Conservation (phyloP, 1,140 invertebrate genomes). For the Ditylenchus dipsaci region DNA sequence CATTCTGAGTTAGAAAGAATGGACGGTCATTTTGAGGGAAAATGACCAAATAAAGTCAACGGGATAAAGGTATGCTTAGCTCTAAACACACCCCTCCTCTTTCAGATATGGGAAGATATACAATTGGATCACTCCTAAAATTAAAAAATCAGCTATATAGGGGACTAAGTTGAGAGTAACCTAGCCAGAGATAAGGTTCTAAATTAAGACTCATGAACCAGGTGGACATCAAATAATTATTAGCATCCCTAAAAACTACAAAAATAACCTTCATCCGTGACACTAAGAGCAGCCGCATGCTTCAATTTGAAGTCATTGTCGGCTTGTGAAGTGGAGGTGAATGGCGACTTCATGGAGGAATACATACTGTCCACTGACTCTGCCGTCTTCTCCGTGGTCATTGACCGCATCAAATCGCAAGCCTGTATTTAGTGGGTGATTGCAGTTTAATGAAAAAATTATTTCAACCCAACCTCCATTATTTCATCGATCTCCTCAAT, state of each 20-base stretch:
- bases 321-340: slow-evolving; percentile 22
- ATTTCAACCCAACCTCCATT: slow-evolving; percentile 43
- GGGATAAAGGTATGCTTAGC: no score
- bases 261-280: slow-evolving; percentile 41
- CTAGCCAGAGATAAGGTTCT: no score
- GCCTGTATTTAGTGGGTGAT: slow-evolving; percentile 37
- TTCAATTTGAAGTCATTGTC: slow-evolving; percentile 46
- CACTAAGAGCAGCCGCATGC: slow-evolving; percentile 35
- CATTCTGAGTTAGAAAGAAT: no score
- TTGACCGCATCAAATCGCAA: slow-evolving; percentile 53
- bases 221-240: no score
- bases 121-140: no score
- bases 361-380: slow-evolving; percentile 57
- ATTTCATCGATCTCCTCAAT: slow-evolving; percentile 58
- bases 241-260: no score
- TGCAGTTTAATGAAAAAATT: slow-evolving; percentile 1
- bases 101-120: no score
- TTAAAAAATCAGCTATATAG: no score
- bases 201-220: no score
- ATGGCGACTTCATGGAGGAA: slow-evolving; percentile 57
- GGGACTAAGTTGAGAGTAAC: background rate
- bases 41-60: no score
- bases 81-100: no score
- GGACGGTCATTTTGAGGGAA: no score
- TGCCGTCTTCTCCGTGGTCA: slow-evolving; percentile 54